A percentile compares a stretch with the other conserved stretches of the same genome.
phyloP scores from a whole-genome alignment of 2,888 invertebrate genomes.

The Acanthopleura granulata region DNA sequence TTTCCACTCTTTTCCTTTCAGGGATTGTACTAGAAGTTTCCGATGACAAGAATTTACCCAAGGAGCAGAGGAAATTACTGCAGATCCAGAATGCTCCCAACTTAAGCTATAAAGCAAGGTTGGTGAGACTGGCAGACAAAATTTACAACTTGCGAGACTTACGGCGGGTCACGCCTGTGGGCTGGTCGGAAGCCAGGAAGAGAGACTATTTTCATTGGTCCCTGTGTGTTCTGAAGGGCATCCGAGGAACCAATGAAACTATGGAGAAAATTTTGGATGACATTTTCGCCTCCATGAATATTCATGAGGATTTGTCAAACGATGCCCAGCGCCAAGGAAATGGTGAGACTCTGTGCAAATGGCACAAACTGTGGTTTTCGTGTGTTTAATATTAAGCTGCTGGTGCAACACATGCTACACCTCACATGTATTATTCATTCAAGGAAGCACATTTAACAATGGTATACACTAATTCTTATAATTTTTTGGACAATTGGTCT shows the following conservation, averaged over 20 bases:
- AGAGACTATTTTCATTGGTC: conserved; percentile 80
- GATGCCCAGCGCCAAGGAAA: too few relatives aligned
- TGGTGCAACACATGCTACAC: too few relatives aligned
- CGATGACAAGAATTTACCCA: conserved; percentile 81
- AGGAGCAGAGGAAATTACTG: conserved; percentile 74
- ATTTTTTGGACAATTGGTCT: too few relatives aligned
- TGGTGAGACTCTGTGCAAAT: too few relatives aligned
- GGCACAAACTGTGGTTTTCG: too few relatives aligned
- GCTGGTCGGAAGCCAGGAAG: conserved; percentile 77
- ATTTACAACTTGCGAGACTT: conserved; percentile 85
- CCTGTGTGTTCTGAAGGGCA: conserved; percentile 76
- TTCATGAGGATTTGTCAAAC: too few relatives aligned
- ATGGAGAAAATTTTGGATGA: conserved; percentile 72
- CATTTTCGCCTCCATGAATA: conserved; percentile 38
- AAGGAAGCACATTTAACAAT: too few relatives aligned
- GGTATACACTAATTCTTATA: too few relatives aligned
- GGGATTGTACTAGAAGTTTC: conserved; percentile 72
- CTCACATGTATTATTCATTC: too few relatives aligned
- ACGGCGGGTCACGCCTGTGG: conserved; percentile 71
- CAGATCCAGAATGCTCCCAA: conserved; percentile 77
- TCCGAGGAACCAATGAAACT: conserved; percentile 76
- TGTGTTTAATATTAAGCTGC: too few relatives aligned
- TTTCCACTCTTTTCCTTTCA: conserved; percentile 31
- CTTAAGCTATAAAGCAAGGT: conserved; percentile 76
- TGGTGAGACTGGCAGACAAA: conserved; percentile 86